phyloP scores from a whole-genome alignment of 2,113 vertebrate genomes.

The Naja naja region DNA sequence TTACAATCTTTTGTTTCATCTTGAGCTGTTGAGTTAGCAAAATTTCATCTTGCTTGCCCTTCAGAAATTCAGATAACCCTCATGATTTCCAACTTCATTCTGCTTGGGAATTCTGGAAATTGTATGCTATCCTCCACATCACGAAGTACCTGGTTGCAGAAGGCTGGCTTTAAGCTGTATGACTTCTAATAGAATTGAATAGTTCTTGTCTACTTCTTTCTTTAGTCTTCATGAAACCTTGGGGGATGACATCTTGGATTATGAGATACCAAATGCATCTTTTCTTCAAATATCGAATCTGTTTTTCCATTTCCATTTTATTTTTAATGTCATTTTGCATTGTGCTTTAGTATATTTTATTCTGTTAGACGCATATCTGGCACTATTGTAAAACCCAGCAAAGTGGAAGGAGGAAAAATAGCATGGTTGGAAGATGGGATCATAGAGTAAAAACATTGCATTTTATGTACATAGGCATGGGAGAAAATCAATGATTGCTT shows the following conservation, averaged over 20 bases:
- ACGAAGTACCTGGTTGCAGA: not conserved
- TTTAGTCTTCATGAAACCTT: not conserved
- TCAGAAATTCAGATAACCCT: not conserved
- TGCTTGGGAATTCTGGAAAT: not conserved
- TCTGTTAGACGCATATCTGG: not conserved
- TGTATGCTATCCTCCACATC: not conserved
- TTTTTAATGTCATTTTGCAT: not conserved
- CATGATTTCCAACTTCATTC: not conserved
- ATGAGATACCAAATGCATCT: not conserved
- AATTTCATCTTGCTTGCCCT: not conserved
- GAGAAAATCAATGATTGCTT: not conserved
- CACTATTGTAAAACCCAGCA: not conserved
- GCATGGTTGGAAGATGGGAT: not conserved
- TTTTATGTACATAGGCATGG: not conserved
- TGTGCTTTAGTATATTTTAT: accelerated
- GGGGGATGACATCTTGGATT: not conserved
- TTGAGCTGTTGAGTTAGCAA: not conserved
- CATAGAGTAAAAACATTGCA: not conserved
- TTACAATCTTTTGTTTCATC: not conserved
- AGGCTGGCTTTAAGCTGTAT: not conserved
- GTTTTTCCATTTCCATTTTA: not conserved
- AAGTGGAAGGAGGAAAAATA: not conserved
- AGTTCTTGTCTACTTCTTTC: not conserved
- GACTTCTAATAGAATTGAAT: not conserved
- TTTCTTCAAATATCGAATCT: not conserved